Percentiles rank a stretch among this genome's conserved stretches.
phyloP scores from a whole-genome alignment of 2,888 invertebrate genomes.

The Matsumyia berberina region DNA sequence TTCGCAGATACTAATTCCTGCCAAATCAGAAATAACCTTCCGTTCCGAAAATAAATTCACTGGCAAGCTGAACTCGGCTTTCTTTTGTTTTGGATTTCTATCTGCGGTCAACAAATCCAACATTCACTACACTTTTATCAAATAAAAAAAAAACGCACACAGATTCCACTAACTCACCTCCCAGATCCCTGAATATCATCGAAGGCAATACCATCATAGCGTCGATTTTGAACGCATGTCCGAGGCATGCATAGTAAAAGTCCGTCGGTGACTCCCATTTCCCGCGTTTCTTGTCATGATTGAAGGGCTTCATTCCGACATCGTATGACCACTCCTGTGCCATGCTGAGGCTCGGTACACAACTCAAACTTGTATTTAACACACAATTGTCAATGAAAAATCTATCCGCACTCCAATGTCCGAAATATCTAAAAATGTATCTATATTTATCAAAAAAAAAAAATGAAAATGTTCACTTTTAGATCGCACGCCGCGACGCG shows the following conservation, averaged over 20 bases:
- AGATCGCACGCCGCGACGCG: conserved; percentile 53
- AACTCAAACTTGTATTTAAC: conserved; percentile 17
- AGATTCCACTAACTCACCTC: conserved; percentile 79
- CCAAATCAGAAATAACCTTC: conserved; percentile 38
- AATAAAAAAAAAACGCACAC: neutral
- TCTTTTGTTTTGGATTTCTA: neutral
- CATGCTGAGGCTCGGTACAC: conserved; percentile 31
- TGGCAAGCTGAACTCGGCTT: conserved; percentile 6
- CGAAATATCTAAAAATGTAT: conserved; percentile 58
- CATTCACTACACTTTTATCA: conserved; percentile 1
- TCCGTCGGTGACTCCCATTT: conserved; percentile 91
- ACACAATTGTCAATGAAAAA: conserved; percentile 26
- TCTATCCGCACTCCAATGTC: conserved; percentile 17
- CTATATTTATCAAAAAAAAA: conserved; percentile 44
- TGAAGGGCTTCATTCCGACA: conserved; percentile 81
- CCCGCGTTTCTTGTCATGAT: conserved; percentile 85
- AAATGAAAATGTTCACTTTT: conserved; percentile 44
- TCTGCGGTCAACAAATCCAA: neutral
- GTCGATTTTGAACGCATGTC: conserved; percentile 92
- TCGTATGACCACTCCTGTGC: conserved; percentile 79
- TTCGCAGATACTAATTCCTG: conserved; percentile 12
- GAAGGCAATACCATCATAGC: conserved; percentile 90
- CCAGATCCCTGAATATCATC: conserved; percentile 79
- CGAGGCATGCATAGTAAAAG: conserved; percentile 91
- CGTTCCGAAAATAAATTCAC: conserved; percentile 38